Evolutionary conservation across 2,797 vertebrate genomes (phyloP).

Genomic region (Pipistrellus nathusii): DNA sequence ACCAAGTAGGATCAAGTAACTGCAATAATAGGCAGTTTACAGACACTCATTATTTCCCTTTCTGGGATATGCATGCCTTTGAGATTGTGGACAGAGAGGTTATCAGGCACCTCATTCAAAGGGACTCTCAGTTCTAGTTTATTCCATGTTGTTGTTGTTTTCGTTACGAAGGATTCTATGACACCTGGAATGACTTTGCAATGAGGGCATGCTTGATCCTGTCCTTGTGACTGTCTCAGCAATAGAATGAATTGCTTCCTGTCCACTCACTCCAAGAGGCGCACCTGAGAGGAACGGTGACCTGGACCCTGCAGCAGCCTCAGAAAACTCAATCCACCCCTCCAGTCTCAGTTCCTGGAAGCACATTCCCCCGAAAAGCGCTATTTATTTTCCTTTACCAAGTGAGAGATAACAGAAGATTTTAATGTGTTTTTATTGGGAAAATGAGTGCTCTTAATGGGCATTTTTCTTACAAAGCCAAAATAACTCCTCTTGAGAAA

Average conservation of each 20-base stretch:
- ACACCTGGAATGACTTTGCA: conserved; percentile 35
- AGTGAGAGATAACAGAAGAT: not conserved
- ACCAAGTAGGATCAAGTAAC: conserved; percentile 27
- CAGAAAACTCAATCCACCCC: not conserved
- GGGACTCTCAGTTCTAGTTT: not conserved
- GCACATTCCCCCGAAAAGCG: not conserved
- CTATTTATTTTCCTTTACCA: conserved; percentile 11
- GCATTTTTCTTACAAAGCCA: not conserved
- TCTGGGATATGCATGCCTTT: not conserved
- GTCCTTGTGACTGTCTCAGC: not conserved
- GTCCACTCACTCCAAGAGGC: not conserved
- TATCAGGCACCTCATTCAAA: conserved; percentile 26
- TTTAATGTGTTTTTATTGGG: not conserved
- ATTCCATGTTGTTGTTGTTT: not conserved
- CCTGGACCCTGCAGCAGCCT: not conserved
- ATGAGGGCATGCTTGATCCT: not conserved
- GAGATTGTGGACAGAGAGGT: not conserved
- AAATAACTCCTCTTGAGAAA: conserved; percentile 37
- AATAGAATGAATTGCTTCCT: not conserved
- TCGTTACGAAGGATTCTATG: conserved; percentile 64
- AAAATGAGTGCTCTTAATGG: not conserved
- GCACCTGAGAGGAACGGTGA: no score
- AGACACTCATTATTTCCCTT: not conserved
- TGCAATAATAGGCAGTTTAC: conserved; percentile 15
- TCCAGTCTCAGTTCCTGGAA: not conserved